Evolutionary conservation across 2,797 vertebrate genomes (phyloP).

Genomic region (Cyclopterus lumpus): DNA sequence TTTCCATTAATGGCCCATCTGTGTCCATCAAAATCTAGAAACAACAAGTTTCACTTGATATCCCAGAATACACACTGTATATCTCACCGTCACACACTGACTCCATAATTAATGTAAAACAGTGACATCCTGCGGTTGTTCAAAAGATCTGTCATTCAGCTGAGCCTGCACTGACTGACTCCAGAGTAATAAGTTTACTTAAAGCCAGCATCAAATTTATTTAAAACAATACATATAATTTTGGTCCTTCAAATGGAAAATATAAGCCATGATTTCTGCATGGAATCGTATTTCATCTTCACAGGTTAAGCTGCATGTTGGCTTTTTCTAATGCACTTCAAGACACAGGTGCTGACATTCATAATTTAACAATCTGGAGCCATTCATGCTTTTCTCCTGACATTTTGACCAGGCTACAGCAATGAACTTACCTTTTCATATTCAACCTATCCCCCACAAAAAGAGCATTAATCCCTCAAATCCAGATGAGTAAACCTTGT

Average conservation of each 20-base stretch:
- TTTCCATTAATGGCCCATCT: neutral
- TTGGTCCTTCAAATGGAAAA: neutral
- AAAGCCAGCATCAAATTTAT: neutral
- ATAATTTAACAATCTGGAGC: slow-evolving; percentile 12
- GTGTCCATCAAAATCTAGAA: neutral
- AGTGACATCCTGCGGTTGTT: slow-evolving; percentile 73
- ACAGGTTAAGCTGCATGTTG: slow-evolving; percentile 2
- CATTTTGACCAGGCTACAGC: neutral
- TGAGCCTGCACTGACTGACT: neutral
- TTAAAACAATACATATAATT: neutral
- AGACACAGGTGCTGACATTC: neutral
- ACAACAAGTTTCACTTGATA: neutral
- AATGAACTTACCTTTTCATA: neutral
- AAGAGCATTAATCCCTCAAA: slow-evolving; percentile 7
- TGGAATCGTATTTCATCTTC: neutral
- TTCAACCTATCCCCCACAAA: neutral
- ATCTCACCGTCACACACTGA: neutral
- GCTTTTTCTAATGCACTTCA: neutral
- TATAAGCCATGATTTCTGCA: neutral
- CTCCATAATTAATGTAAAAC: slow-evolving; percentile 60
- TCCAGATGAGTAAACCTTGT: neutral
- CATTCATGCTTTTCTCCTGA: slow-evolving; percentile 1
- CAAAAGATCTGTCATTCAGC: neutral
- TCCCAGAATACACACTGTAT: neutral
- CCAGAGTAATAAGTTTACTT: neutral